A percentile compares a stretch with the other conserved stretches of the same genome.
Conservation (phyloP, 2,888 invertebrate species). For the Cynaeus angustus region DNA sequence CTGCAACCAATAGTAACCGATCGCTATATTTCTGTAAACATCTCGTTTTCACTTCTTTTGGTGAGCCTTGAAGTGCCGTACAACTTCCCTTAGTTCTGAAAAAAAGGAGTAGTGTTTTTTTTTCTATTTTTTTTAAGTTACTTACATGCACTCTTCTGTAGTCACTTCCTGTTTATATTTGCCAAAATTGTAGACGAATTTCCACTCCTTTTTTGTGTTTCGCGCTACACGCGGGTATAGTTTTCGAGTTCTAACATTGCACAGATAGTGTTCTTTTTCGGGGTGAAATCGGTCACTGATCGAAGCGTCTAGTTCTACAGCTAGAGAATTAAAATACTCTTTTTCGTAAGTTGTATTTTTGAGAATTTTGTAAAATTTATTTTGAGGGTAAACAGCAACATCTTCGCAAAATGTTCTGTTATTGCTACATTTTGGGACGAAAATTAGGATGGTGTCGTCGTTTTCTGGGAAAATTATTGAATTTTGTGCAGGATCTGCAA, state of each 20-base stretch:
- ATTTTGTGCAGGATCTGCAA: not conserved
- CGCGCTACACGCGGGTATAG: constrained; percentile 23
- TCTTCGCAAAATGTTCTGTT: constrained; percentile 37
- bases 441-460: not conserved
- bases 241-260: constrained; percentile 1
- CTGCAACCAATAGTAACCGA: constrained; percentile 1
- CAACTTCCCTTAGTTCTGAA: not conserved
- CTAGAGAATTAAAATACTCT: constrained; percentile 18
- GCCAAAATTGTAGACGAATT: constrained; percentile 37
- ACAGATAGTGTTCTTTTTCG: constrained; percentile 14
- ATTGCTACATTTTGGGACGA: constrained; percentile 27
- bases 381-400: constrained; percentile 19
- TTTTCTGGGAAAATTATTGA: constrained; percentile 18
- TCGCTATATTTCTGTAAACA: not conserved
- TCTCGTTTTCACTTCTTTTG: not conserved
- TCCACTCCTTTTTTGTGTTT: constrained; percentile 27
- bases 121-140: not conserved
- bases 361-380: constrained; percentile 19
- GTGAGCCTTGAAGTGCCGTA: not conserved
- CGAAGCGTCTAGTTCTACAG: not conserved
- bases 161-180: constrained; percentile 37
- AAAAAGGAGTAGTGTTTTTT: too few species aligned
- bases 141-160: constrained; percentile 38
- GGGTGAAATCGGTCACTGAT: not conserved
- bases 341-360: not conserved